Base-by-base conservation (phyloP, 2,797 vertebrate species). In the Molossus alvarezi region DNA sequence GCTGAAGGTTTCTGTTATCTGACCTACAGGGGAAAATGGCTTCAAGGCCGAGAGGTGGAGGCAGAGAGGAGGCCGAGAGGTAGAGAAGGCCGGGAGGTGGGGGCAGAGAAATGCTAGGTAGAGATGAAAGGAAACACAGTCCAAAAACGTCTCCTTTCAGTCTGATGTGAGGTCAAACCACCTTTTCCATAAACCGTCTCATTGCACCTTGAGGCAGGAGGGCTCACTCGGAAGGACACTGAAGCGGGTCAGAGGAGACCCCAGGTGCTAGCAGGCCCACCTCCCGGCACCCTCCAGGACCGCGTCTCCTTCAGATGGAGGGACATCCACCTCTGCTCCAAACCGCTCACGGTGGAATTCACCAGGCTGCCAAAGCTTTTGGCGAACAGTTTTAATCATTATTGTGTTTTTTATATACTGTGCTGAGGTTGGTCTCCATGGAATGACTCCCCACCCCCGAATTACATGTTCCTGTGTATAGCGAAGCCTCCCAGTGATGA, bases 81-180 rank as follows among this genome's bases (percentile, higher is more conserved):
- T 45, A 45, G 41, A 45, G 41, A 45, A 88, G 92, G 92, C 57
- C 20, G 18, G 37, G n/a, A 87, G 55, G 71, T 1, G 58, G 88
- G 75, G 65, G 83, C 69, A 73, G 37, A 89, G 84, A 91, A 95
- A 57, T 58, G 33, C 80, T 27, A 45, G 53, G 12, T 77, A 62
- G 69, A 92, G 80, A 91, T 82, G 95, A 94, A 92, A 96, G 92
- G 93, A 80, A 91, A 23, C 45, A 29, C 88, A 88, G 33, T 51
- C 69, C 53, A 71, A 69, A 87, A 81, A 62, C 53, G 77, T 64
- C 55, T 88, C 58, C 79, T 77, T 89, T 94, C 83, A 23, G 17
- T 75, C 48, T 25, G 88, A 6, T 15, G 9, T 57, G 67, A 90
- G 86, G 91, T 80, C 88, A 79, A 53, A 87, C 90, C 82, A 9